Evolutionary conservation across 2,888 invertebrate genomes (phyloP), one percentile per base, ranked within the genome.

Genomic region (Diabrotica balteata): DNA sequence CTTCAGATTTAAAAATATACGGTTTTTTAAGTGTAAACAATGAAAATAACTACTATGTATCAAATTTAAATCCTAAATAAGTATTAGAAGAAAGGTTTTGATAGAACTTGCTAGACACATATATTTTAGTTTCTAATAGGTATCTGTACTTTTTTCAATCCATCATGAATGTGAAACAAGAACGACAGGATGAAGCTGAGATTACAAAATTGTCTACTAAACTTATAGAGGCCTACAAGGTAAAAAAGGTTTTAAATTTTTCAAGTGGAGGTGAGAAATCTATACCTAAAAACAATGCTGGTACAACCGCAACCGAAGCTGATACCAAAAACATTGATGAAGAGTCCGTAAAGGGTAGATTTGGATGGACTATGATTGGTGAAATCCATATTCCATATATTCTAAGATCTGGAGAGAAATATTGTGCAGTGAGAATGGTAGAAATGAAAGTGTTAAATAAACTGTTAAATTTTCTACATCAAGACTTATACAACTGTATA

Each of bases 351-450:
- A 89, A 91, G 78, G 92, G 93, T 51, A 90, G 93, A 79, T 97
- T 97, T 83, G 96, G 96, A 62, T 97, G 97, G 97, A 91, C 92
- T 69, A 91, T 91, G 77, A 89, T 97, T 59, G 95, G 94, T 71
- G 93, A 93, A 79, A 90, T 90, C 76, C 90, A 91, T 83, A 93
- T 97, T 80, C 97, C 97, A 1, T 96, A 93, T 83, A 93, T 97
- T 74, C 91, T 92, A 80, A 88, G 97, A 32, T 89, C 90, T 61
- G 88, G 90, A 22, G 94, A 94, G 81, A 93, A 93, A 82, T 97
- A 94, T 83, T 94, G 95, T 81, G 93, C 96, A n/a, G 96, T 97
- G 61, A 89, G 96, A 64, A 96, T 97, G 90, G 93, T 97, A 43
- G 97, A 97, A 84, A 89, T 91, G 79, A 96, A 96, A 84, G 87